Conservation (phyloP, 1,140 invertebrate genomes). For the Drosophila nigromelanica region DNA sequence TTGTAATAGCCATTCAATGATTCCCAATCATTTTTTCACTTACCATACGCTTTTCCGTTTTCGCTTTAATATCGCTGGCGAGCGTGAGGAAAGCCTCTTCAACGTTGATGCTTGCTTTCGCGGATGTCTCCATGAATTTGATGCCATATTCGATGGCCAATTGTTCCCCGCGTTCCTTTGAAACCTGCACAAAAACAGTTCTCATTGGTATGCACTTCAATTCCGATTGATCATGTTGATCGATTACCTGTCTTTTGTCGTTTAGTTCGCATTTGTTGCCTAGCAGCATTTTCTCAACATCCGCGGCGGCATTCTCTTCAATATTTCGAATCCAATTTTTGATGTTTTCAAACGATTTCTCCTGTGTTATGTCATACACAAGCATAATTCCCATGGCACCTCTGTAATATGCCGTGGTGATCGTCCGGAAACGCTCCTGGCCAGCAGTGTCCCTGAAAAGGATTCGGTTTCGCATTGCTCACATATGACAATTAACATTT, state of each 20-base stretch:
- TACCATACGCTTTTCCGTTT: slow-evolving; percentile 98
- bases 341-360: slow-evolving; percentile 99
- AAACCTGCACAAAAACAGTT: slow-evolving; percentile 84
- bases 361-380: slow-evolving; percentile 99
- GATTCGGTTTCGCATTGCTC: neutral
- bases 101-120: slow-evolving; percentile 95
- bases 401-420: slow-evolving; percentile 98
- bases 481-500: neutral
- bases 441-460: slow-evolving; percentile 95
- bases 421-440: slow-evolving; percentile 98
- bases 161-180: slow-evolving; percentile 89
- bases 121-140: slow-evolving; percentile 97
- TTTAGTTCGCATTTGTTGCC: slow-evolving; percentile 97
- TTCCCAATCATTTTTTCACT: slow-evolving; percentile 64
- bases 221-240: no score
- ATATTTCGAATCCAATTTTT: slow-evolving; percentile 99
- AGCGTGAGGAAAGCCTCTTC: slow-evolving; percentile 96
- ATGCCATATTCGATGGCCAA: slow-evolving; percentile 95
- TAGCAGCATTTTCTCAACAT: slow-evolving; percentile 97
- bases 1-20: no score
- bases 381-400: slow-evolving; percentile 99
- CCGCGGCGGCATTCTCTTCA: slow-evolving; percentile 97
- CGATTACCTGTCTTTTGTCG: slow-evolving; percentile 92
- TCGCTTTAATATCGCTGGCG: slow-evolving; percentile 96
- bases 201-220: neutral